phyloP scores from a whole-genome alignment of 1,140 invertebrate species.

The Drosophila athabasca region DNA sequence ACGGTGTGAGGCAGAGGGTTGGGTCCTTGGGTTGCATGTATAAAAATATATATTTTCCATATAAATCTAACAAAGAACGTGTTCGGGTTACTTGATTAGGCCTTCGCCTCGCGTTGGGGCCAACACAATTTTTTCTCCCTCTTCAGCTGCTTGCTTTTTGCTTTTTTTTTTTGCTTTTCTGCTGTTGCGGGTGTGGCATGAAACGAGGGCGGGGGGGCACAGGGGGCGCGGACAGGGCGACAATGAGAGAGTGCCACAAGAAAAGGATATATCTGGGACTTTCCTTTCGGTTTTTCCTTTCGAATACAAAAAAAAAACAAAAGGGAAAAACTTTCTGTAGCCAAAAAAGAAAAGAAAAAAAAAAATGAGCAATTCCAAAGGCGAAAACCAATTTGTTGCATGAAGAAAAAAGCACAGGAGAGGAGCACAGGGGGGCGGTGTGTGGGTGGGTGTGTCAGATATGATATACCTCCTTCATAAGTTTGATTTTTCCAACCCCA shows the following conservation, averaged over 20 bases:
- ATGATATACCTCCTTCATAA: conserved; percentile 22
- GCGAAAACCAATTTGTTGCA: conserved; percentile 52
- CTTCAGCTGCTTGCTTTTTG: no score
- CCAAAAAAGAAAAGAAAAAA: conserved; percentile 43
- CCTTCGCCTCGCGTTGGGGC: conserved; percentile 52
- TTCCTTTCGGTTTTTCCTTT: conserved; percentile 65
- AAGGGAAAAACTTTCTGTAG: conserved; percentile 17
- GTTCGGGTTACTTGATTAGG: conserved; percentile 81
- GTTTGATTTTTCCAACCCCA: conserved; percentile 22
- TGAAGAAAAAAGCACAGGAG: not conserved
- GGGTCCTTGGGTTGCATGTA: conserved; percentile 58
- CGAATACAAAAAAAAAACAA: conserved; percentile 47
- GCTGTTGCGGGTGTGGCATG: not conserved
- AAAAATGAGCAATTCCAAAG: conserved; percentile 57
- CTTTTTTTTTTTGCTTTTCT: conserved; percentile 8
- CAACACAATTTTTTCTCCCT: conserved; percentile 26
- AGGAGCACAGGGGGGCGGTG: no score
- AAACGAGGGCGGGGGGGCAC: conserved; percentile 1
- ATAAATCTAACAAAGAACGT: conserved; percentile 81
- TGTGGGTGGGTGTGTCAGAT: conserved; percentile 1
- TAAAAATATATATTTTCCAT: conserved; percentile 82
- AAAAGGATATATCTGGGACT: conserved; percentile 34
- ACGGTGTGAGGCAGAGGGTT: conserved; percentile 1
- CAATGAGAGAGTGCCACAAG: conserved; percentile 1
- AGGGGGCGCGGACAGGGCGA: conserved; percentile 4